Evolutionary conservation across 2,113 vertebrate species (phyloP).

Genomic region (Vidua macroura): DNA sequence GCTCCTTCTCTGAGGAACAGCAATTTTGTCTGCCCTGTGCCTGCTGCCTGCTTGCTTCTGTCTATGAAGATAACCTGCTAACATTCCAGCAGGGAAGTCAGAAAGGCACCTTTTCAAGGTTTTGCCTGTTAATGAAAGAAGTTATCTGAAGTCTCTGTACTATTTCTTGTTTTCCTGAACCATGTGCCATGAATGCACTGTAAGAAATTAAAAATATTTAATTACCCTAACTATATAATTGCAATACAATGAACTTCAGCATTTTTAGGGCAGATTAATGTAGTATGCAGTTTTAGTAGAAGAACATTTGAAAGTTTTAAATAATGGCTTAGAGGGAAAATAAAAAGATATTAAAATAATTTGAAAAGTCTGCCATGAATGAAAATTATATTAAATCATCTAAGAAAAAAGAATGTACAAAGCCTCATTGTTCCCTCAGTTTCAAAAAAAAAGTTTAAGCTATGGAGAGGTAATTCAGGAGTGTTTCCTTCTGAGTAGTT

Average conservation of each 20-base stretch:
- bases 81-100: not conserved
- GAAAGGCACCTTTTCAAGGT: not conserved
- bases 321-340: not conserved
- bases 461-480: not conserved
- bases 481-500: not conserved
- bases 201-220: slow-evolving; percentile 26
- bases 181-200: not conserved
- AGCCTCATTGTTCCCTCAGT: not conserved
- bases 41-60: not conserved
- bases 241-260: not conserved
- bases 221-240: slow-evolving; percentile 11
- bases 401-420: not conserved
- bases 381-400: not conserved
- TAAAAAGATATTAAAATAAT: not conserved
- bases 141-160: not conserved
- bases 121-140: not conserved
- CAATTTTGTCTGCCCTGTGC: not conserved
- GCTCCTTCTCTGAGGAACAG: not conserved
- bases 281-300: slow-evolving; percentile 2
- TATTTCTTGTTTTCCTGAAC: not conserved
- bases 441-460: not conserved
- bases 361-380: not conserved
- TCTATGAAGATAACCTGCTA: not conserved
- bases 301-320: not conserved
- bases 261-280: slow-evolving; percentile 20